Evolutionary conservation across 2,797 vertebrate species (phyloP).

Genomic region (Poeciliopsis turneri): DNA sequence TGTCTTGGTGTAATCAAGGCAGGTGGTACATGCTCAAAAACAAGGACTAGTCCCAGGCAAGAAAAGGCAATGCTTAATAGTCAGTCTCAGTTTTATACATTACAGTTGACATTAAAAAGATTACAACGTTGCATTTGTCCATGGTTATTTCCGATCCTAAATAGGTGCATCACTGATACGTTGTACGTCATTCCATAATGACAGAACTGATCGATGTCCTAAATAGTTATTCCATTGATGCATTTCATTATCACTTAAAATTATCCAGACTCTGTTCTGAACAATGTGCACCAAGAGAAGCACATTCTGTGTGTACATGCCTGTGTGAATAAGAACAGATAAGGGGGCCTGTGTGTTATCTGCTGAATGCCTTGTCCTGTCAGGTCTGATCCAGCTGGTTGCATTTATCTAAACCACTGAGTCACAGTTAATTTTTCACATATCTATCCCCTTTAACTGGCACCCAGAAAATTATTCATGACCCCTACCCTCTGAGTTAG

Average conservation of each 20-base stretch:
- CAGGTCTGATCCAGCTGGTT: not conserved
- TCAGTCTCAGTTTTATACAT: not conserved
- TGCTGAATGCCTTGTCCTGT: not conserved
- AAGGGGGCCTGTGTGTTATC: not conserved
- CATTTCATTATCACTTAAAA: not conserved
- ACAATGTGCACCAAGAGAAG: not conserved
- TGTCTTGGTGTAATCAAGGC: not conserved
- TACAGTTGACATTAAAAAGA: not conserved
- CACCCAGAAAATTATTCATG: not conserved
- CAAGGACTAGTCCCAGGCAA: not conserved
- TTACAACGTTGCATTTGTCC: not conserved
- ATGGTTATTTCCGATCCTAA: too few species aligned
- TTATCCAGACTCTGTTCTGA: not conserved
- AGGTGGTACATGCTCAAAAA: too few species aligned
- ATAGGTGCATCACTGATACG: not conserved
- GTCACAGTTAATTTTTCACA: not conserved
- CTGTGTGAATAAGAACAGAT: not conserved
- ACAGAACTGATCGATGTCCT: not conserved
- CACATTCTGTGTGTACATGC: not conserved
- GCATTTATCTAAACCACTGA: not conserved
- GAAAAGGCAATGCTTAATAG: too few species aligned
- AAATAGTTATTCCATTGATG: not conserved
- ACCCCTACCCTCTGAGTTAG: too few species aligned
- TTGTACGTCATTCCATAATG: not conserved
- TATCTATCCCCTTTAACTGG: not conserved